Base-by-base conservation (phyloP, 1,140 invertebrate genomes). In the Pseudomyrmex flavicornis region DNA sequence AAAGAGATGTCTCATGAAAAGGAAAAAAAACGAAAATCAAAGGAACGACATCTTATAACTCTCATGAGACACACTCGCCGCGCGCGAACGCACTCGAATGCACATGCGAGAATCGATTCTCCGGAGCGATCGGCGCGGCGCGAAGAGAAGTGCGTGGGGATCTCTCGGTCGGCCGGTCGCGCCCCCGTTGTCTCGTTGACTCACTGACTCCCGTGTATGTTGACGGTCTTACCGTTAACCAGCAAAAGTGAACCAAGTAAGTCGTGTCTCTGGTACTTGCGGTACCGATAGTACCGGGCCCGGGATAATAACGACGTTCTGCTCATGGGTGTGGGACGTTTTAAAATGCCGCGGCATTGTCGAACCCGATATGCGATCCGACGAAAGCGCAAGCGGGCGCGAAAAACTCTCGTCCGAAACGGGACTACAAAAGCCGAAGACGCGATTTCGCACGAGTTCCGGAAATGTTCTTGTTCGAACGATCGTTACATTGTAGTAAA, bases 201-300 rank as follows among this genome's bases (percentile, higher is more conserved):
- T 92, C 88, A 91, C 90, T 91, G 90, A 92, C 91, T 92, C 90
- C 86, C 35, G 35, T 35, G 35, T 35, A 35, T 35, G 35, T 35
- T 89, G 89, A 92, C 89, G 89, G 91, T 88, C 89, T 88, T 92
- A 92, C 92, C 92, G 91, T 92, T 92, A 92, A 88, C 91, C 88
- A 91, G 90, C 91, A 92, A 92, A 92, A 92, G 92, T 92, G 92
- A 92, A 92, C 90, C 87, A 82, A 90, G 89, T 91, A 91, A 92
- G 91, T 89, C 90, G 91, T 92, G 91, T 92, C 91, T 92, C 91
- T 92, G 91, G 91, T 91, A 89, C 91, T 92, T 92, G 90, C 91
- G 91, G 91, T 92, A 92, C 88, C 87, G 72, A 89, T 88, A 76
- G 85, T 85, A 70, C 63, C 35, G 70, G 68, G 58, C 69, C 66